Conservation (phyloP, 2,113 vertebrate genomes). For the Pontoporia blainvillei region DNA sequence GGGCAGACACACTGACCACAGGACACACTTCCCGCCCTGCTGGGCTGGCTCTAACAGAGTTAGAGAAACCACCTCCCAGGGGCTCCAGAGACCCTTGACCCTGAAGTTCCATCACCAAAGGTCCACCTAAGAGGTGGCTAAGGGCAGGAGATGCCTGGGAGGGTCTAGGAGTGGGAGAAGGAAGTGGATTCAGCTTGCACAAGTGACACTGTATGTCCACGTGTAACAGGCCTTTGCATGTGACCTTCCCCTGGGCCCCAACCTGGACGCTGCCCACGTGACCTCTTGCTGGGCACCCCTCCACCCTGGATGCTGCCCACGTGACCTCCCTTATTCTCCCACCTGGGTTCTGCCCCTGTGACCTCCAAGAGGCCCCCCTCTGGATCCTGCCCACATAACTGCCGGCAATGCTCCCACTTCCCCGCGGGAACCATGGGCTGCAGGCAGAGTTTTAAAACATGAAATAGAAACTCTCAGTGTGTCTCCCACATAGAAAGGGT, state of each 20-base stretch:
- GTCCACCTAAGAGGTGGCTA: not conserved
- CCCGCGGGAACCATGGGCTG: not conserved
- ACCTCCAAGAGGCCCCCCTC: not conserved
- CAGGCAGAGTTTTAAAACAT: not conserved
- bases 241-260: not conserved
- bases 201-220: rapidly evolving
- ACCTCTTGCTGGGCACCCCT: not conserved
- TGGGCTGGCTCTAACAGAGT: too few species aligned
- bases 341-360: too few species aligned
- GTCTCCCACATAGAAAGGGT: not conserved
- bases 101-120: not conserved
- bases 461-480: not conserved
- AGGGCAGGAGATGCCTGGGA: not conserved
- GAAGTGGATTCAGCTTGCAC: not conserved
- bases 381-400: not conserved
- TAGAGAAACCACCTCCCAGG: not conserved
- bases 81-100: not conserved
- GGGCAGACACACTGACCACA: not conserved
- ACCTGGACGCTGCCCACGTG: rapidly evolving
- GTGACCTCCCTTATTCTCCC: not conserved
- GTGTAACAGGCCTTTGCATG: rapidly evolving
- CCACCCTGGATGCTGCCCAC: not conserved
- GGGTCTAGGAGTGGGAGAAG: not conserved
- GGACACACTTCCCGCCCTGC: not conserved
- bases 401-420: rapidly evolving